Conservation (phyloP, 2,113 vertebrate species). For the Laticauda laticaudata region DNA sequence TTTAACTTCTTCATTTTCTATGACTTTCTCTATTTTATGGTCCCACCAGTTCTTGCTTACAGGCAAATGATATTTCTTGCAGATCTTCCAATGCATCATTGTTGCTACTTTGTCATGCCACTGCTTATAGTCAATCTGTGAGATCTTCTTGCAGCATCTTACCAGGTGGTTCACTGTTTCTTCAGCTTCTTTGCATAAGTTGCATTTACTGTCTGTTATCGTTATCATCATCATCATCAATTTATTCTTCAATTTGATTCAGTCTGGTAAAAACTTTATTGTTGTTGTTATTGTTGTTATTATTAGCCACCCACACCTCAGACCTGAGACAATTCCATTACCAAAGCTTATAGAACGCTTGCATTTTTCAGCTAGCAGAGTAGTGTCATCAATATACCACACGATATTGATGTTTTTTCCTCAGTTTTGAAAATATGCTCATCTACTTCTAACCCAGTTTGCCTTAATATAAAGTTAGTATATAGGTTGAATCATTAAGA, state of each 20-base stretch:
- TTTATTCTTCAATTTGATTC: no score
- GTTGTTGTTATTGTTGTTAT: background rate
- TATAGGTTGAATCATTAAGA: background rate
- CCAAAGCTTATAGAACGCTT: background rate
- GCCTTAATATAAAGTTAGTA: background rate
- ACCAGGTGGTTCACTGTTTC: background rate
- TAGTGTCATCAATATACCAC: background rate
- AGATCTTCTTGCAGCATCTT: no score
- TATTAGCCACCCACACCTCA: background rate
- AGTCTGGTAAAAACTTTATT: background rate
- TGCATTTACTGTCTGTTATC: background rate
- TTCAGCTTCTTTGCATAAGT: background rate
- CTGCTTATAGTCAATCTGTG: no score
- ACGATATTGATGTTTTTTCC: background rate
- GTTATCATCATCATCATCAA: no score
- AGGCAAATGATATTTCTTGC: no score
- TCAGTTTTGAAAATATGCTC: background rate
- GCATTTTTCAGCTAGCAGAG: background rate
- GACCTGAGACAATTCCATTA: background rate
- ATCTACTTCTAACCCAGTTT: background rate
- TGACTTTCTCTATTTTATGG: background rate
- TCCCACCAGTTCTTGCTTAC: background rate
- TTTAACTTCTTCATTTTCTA: background rate
- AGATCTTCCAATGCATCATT: no score
- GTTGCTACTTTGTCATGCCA: no score